These are phyloP conservation scores for Druceiella hillmani DNA, from an alignment of 2,888 invertebrate species.

Conservation along the genomic window DNA sequence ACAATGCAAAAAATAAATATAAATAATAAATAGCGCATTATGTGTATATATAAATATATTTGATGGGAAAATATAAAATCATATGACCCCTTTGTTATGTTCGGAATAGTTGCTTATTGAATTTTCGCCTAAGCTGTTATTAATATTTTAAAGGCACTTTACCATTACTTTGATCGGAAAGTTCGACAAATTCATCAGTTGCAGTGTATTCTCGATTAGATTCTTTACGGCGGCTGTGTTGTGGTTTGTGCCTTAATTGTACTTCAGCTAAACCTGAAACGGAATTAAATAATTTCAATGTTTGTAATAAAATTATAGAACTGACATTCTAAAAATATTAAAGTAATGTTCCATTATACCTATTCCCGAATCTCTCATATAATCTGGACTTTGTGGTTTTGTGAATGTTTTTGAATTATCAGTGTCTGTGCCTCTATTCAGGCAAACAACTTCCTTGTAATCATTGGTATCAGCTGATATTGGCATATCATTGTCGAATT, in stretches of 20 bases:
- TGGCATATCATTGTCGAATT: slow-evolving; percentile 54
- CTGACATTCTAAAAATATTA: not conserved
- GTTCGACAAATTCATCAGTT: slow-evolving; percentile 55
- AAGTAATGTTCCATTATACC: slow-evolving; percentile 28
- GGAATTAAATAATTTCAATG: too few species aligned
- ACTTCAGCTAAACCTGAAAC: slow-evolving; percentile 45
- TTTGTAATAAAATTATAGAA: too few species aligned
- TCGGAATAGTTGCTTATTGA: too few species aligned
- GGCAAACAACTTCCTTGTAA: slow-evolving; percentile 43
- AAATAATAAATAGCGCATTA: too few species aligned
- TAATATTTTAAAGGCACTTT: slow-evolving; percentile 9
- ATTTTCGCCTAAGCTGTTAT: too few species aligned
- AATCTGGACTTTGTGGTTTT: slow-evolving; percentile 48
- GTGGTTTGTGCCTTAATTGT: slow-evolving; percentile 47
- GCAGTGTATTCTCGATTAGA: slow-evolving; percentile 23
- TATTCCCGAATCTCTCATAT: slow-evolving; percentile 52
- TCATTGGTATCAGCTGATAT: slow-evolving; percentile 48
- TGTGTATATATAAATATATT: too few species aligned
- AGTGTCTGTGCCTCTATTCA: slow-evolving; percentile 40
- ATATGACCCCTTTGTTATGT: too few species aligned
- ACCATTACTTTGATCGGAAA: slow-evolving; percentile 49
- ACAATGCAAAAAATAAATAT: too few species aligned
- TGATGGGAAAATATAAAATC: too few species aligned
- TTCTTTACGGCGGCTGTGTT: slow-evolving; percentile 41
- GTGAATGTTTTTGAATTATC: slow-evolving; percentile 47